These are phyloP conservation scores for Ectemnius lituratus DNA, from an alignment of 2,888 invertebrate genomes.

Conservation along the genomic window DNA sequence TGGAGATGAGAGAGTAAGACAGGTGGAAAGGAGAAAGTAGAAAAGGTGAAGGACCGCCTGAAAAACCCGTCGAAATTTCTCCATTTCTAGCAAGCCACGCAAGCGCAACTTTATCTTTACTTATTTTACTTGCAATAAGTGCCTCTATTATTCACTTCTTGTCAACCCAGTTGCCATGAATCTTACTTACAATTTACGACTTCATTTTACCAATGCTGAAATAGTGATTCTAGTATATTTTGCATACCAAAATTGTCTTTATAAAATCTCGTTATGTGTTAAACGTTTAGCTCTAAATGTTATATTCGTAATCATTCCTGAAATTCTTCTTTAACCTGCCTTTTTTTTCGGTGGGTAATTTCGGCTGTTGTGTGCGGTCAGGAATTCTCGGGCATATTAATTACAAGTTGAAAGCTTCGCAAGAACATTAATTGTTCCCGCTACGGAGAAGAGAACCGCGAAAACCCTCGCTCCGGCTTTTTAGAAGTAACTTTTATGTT, in stretches of 20 bases:
- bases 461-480: not conserved
- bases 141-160: slow-evolving; percentile 69
- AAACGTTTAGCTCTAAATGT: no score
- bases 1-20: slow-evolving; percentile 8
- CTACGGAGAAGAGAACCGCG: not conserved
- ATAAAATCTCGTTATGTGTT: no score
- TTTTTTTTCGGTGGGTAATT: no score
- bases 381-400: not conserved
- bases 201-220: no score
- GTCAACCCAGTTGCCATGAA: slow-evolving; percentile 65
- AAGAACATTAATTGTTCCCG: slow-evolving; percentile 2
- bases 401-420: not conserved
- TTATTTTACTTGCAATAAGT: slow-evolving; percentile 52
- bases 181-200: slow-evolving; percentile 59
- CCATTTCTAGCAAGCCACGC: not conserved
- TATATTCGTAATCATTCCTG: no score
- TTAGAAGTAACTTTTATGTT: slow-evolving; percentile 4
- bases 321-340: no score
- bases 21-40: slow-evolving; percentile 29
- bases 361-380: no score
- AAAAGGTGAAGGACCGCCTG: slow-evolving; percentile 17
- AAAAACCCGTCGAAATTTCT: slow-evolving; percentile 37
- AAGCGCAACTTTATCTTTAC: slow-evolving; percentile 35
- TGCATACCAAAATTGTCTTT: no score
- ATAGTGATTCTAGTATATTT: no score